Evolutionary conservation across 2,888 invertebrate genomes (phyloP).

Genomic region (Trissolcus japonicus): DNA sequence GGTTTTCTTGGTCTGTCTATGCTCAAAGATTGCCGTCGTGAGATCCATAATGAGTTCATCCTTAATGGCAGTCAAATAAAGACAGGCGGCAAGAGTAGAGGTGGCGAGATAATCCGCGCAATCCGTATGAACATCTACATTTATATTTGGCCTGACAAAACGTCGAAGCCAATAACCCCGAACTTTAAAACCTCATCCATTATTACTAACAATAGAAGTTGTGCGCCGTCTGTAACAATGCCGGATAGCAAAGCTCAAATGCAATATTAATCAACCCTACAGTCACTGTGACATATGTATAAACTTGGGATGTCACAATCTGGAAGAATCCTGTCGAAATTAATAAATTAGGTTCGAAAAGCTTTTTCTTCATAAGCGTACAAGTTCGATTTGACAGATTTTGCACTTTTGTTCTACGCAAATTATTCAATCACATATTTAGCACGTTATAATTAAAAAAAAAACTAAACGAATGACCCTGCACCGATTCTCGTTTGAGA

Average conservation of each 20-base stretch:
- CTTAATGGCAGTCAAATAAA: constrained; percentile 47
- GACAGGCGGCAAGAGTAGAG: constrained; percentile 2
- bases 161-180: constrained; percentile 52
- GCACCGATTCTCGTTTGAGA: too few species aligned
- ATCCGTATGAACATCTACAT: constrained; percentile 37
- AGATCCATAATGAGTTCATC: constrained; percentile 37
- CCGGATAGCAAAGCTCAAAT: constrained; percentile 37
- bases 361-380: constrained; percentile 3
- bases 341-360: constrained; percentile 40
- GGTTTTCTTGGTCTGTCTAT: constrained; percentile 6
- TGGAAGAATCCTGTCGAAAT: constrained; percentile 25
- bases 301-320: constrained; percentile 25
- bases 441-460: not conserved
- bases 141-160: constrained; percentile 37
- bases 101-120: constrained; percentile 37
- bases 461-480: too few species aligned
- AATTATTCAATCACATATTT: constrained; percentile 12
- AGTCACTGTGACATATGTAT: constrained; percentile 21
- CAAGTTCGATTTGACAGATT: not conserved
- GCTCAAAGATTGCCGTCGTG: constrained; percentile 14
- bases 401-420: constrained; percentile 12
- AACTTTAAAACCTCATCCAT: constrained; percentile 53
- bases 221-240: constrained; percentile 52
- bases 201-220: constrained; percentile 43
- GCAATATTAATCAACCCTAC: constrained; percentile 50